Conservation (phyloP, 2,888 invertebrate genomes). For the Zhengitettix transpicula region DNA sequence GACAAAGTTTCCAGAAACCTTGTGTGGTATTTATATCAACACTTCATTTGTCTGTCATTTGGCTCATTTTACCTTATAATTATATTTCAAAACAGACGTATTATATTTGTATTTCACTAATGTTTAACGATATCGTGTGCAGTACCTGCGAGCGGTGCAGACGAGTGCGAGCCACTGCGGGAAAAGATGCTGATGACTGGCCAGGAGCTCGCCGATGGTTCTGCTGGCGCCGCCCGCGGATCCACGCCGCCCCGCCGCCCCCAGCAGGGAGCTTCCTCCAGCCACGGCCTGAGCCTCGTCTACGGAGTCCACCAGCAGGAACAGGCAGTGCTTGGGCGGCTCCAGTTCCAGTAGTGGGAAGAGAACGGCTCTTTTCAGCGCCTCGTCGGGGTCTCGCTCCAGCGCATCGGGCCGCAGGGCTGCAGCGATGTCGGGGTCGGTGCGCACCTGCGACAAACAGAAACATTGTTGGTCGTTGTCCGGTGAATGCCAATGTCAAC, state of each 20-base stretch:
- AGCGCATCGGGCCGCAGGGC: constrained; percentile 64
- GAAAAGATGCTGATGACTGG: constrained; percentile 76
- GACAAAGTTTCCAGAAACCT: too few relatives aligned
- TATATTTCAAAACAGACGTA: too few relatives aligned
- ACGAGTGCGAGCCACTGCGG: constrained; percentile 87
- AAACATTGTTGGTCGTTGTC: too few relatives aligned
- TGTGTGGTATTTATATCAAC: too few relatives aligned
- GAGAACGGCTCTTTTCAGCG: constrained; percentile 72
- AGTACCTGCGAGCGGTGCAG: constrained; percentile 60
- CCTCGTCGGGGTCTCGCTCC: constrained; percentile 79
- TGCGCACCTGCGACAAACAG: constrained; percentile 27
- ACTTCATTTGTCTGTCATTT: too few relatives aligned
- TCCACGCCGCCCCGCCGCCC: constrained; percentile 17
- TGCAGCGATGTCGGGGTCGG: constrained; percentile 66
- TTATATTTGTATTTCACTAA: too few relatives aligned
- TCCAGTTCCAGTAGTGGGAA: constrained; percentile 75
- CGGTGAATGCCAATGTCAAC: too few relatives aligned
- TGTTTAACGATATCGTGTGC: too few relatives aligned
- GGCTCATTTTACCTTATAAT: too few relatives aligned
- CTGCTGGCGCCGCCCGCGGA: constrained; percentile 24
- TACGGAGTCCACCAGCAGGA: constrained; percentile 81
- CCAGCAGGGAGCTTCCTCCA: constrained; percentile 19
- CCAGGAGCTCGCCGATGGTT: constrained; percentile 67
- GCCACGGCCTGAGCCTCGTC: constrained; percentile 47
- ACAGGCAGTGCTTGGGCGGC: constrained; percentile 68